Conservation (phyloP, 2,888 invertebrate species). For the Leucophenga maculata region DNA sequence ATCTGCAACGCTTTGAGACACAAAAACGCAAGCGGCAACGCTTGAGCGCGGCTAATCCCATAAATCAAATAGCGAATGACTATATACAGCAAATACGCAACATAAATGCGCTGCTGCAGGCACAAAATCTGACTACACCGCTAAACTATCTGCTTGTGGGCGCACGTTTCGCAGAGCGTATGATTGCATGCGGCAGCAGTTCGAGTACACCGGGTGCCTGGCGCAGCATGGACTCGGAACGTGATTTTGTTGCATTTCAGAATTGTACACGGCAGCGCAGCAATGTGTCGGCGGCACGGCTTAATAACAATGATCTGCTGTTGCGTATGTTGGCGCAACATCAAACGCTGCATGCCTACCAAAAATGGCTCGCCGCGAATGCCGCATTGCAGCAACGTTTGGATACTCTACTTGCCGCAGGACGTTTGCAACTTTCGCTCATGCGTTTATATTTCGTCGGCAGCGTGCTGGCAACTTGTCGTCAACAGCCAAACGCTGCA, state of each 20-base stretch:
- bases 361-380: slow-evolving; percentile 58
- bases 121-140: slow-evolving; percentile 57
- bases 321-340: slow-evolving; percentile 59
- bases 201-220: slow-evolving; percentile 64
- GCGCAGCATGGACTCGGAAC: slow-evolving; percentile 69
- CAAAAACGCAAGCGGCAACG: slow-evolving; percentile 38
- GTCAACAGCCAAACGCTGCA: slow-evolving; percentile 26
- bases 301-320: slow-evolving; percentile 60
- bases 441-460: slow-evolving; percentile 62
- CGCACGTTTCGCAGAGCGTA: slow-evolving; percentile 61
- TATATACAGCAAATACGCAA: slow-evolving; percentile 57
- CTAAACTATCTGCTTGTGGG: slow-evolving; percentile 60
- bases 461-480: slow-evolving; percentile 60
- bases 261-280: slow-evolving; percentile 48
- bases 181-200: slow-evolving; percentile 64
- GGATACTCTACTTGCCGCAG: slow-evolving; percentile 46
- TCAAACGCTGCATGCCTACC: slow-evolving; percentile 50
- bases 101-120: slow-evolving; percentile 54
- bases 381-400: slow-evolving; percentile 44
- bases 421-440: slow-evolving; percentile 53
- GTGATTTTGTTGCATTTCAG: slow-evolving; percentile 55
- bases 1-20: slow-evolving; percentile 56
- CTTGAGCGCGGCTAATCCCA: neutral
- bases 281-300: slow-evolving; percentile 21
- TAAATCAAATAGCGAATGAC: slow-evolving; percentile 45